Percentiles rank a stretch among this genome's conserved stretches.
Evolutionary conservation across 1,140 invertebrate genomes (phyloP).

Genomic region (Octopus sinensis): DNA sequence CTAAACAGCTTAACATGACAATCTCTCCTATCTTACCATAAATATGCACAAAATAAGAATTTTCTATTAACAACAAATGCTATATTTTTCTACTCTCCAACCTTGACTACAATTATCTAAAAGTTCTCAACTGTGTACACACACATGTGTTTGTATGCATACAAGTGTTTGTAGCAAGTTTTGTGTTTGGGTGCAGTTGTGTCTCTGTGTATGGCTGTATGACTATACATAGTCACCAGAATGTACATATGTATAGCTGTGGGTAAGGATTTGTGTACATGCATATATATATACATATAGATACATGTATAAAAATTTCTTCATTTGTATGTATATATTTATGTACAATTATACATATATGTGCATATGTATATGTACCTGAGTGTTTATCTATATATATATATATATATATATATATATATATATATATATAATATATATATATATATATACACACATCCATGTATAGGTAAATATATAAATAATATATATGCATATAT

Average conservation of each 20-base stretch:
- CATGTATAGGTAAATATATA: neutral
- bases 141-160: neutral
- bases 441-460: neutral
- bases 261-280: neutral
- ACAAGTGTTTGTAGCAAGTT: neutral
- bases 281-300: neutral
- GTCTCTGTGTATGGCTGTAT: neutral
- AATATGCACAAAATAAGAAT: too few species aligned
- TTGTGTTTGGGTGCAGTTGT: neutral
- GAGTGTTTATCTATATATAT: neutral
- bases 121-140: neutral
- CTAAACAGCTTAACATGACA: too few species aligned
- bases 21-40: too few species aligned
- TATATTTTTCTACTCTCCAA: too few species aligned
- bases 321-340: neutral
- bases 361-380: neutral
- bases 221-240: neutral
- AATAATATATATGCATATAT: neutral
- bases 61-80: too few species aligned
- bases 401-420: neutral
- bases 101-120: too few species aligned
- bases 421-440: neutral
- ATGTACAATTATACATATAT: neutral
- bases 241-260: neutral
- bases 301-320: neutral